Conservation (phyloP, 2,113 vertebrate species). For the Eudorcas thomsonii region DNA sequence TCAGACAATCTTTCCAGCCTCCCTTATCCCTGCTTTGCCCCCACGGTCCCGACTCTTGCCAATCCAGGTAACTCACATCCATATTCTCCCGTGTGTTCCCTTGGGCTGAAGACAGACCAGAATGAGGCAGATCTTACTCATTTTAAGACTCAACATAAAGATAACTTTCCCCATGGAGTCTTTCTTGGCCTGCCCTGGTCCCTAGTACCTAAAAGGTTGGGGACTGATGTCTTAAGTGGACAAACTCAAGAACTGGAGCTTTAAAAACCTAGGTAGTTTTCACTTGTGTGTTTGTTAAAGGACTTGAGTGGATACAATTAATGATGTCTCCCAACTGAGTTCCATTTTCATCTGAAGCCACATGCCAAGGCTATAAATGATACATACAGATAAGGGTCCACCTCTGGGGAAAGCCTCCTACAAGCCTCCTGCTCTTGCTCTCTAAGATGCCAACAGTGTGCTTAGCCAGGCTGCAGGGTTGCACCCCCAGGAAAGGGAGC, state of each 20-base stretch:
- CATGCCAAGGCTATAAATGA: slow-evolving; percentile 58
- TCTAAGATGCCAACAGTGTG: neutral
- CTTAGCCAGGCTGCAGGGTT: neutral
- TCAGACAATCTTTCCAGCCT: neutral
- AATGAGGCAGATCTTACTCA: neutral
- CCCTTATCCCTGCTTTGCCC: rapidly evolving
- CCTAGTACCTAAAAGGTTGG: neutral
- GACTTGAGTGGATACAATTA: slow-evolving; percentile 52
- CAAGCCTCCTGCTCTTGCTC: neutral
- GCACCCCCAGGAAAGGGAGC: neutral
- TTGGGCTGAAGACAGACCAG: neutral
- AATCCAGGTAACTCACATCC: no score
- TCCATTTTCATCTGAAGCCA: slow-evolving; percentile 55
- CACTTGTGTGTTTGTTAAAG: neutral
- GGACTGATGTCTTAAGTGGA: neutral
- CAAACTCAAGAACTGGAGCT: neutral
- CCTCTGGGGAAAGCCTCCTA: neutral
- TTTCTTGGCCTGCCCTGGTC: neutral
- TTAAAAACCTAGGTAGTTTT: neutral
- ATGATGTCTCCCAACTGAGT: neutral
- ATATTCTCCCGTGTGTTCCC: neutral
- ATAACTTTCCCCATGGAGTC: neutral
- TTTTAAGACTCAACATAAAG: neutral
- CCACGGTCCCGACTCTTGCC: neutral
- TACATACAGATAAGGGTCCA: slow-evolving; percentile 36